These are phyloP conservation scores for Epizoanthus stellaris DNA, from an alignment of 92 coral and sea anemone species.

Conservation along the genomic window DNA sequence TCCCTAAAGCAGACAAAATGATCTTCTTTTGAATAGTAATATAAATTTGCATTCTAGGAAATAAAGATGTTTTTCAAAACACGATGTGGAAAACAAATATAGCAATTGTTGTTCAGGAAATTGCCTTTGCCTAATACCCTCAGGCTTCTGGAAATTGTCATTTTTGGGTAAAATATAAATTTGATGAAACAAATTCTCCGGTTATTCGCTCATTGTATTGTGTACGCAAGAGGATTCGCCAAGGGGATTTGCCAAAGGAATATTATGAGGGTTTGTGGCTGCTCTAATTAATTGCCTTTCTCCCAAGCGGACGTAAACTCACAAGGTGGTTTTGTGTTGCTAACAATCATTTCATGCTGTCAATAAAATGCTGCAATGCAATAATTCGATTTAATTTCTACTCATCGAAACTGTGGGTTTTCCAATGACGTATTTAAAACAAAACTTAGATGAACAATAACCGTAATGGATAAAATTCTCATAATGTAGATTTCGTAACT, in stretches of 20 bases:
- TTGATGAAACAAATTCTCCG: not conserved
- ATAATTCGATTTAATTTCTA: conserved; percentile 10
- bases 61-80: conserved; percentile 23
- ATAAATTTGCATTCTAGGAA: conserved; percentile 18
- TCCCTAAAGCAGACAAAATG: conserved; percentile 27
- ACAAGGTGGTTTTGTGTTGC: not conserved
- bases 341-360: not conserved
- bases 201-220: not conserved
- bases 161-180: too few species aligned
- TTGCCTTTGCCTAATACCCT: conserved; percentile 12
- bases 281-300: not conserved
- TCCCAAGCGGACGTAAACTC: not conserved
- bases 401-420: not conserved
- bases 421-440: not conserved
- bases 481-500: not conserved
- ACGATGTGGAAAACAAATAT: conserved; percentile 27
- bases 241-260: not conserved
- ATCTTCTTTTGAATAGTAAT: conserved; percentile 30
- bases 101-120: conserved; percentile 27
- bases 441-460: not conserved
- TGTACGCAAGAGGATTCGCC: not conserved
- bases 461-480: not conserved
- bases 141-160: not conserved
- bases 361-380: not conserved
- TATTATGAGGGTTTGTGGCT: not conserved